These are phyloP conservation scores for Nymphalis polychloros DNA, from an alignment of 2,888 invertebrate species.

Conservation along the genomic window DNA sequence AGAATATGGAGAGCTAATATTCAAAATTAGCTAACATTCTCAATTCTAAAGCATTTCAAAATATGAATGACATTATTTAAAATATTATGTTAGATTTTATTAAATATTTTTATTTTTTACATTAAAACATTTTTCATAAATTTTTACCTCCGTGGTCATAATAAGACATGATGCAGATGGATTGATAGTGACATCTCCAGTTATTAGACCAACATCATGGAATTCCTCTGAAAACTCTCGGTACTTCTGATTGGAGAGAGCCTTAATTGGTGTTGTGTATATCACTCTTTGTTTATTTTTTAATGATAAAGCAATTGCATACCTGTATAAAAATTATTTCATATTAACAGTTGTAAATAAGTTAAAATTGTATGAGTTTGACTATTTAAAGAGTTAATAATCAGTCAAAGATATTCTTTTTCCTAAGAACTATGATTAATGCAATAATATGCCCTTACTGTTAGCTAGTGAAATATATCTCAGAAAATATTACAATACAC, in stretches of 20 bases:
- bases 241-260: conserved; percentile 99
- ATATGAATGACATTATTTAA: no score
- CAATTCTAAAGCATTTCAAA: not conserved
- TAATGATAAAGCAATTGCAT: conserved; percentile 97
- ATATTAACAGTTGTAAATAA: not conserved
- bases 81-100: no score
- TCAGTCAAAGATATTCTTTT: no score
- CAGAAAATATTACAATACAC: no score
- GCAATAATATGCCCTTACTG: no score
- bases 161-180: conserved; percentile 98
- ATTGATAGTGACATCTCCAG: conserved; percentile 99
- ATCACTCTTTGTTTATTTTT: conserved; percentile 98
- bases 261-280: conserved; percentile 99
- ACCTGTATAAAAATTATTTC: conserved; percentile 71
- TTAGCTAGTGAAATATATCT: no score
- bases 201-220: conserved; percentile 98
- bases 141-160: conserved; percentile 98
- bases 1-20: no score
- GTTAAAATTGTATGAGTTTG: no score
- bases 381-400: no score
- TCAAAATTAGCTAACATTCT: no score
- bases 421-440: no score
- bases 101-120: not conserved
- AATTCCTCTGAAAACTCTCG: conserved; percentile 98
- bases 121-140: no score